Base-by-base conservation (phyloP, 2,113 vertebrate species). In the Nicator chloris region DNA sequence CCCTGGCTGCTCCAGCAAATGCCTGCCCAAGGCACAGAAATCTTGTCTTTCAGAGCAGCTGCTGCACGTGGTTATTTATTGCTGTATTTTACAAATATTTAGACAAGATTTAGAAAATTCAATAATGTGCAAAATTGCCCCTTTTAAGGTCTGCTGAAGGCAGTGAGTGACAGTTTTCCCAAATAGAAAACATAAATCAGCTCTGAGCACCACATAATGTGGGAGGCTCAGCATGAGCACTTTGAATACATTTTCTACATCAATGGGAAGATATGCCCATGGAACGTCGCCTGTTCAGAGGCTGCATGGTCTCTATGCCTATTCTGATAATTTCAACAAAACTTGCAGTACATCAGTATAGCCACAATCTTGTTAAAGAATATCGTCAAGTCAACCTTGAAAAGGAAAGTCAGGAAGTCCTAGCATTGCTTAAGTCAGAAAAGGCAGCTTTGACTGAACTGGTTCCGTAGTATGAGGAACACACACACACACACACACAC, bases 1-100 rank as follows among this genome's bases (percentile, higher is more conserved):
- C 69, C 37, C 72, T 75, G 30, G 39, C n/a, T 68, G 76, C 61
- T 90, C 50, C 66, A 75, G 81, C 77, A 93, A 95, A 88, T 63
- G 49, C 86, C 53, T 1, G 77, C 90, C 91, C 82, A 82, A 95
- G 94, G 89, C 89, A 82, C 22, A 80, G 73, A 97, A 92, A 90
- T 90, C 78, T 56, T 81, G 75, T 45, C 57, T 64, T 91, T 93
- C 82, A 82, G 49, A 94, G 24, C 87, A 82, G 79, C 80, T 91
- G 87, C 84, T 78, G 82, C 66, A 87, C 1, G 2, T 83, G 77
- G 57, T 95, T 95, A 94, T 94, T 94, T 97, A 95, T 96, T 65
- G 50, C 49, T 88, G 60, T 91, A 91, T 95, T 95, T 94, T 91
- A 95, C 80, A 97, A 96, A 96, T 95, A 97, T 96, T 96, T 97